Base-by-base conservation (phyloP, 2,888 invertebrate species). In the Scaeva pyrastri region DNA sequence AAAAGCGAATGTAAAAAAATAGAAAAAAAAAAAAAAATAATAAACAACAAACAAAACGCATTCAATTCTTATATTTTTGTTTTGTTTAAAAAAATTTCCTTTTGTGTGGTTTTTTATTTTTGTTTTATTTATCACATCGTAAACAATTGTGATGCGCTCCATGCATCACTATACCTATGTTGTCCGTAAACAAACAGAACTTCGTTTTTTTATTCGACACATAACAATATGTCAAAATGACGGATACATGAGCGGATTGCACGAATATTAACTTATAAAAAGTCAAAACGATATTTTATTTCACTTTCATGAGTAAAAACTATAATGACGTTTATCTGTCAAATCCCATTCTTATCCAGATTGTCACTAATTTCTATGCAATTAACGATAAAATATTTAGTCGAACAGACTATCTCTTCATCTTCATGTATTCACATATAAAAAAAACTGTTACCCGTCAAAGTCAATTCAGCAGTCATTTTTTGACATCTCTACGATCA, bases 91-190 rank as follows among this genome's bases (percentile, higher is more conserved):
- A n/a, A 26, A 48, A 26, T 71, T 70, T 74, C 41, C 56, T 64
- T 78, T 70, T 74, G 56, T 72, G 72, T 73, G 56, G 55, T 80
- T 60, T 14, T 21, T 56, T 56, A 72, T 68, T 77, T 84, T 36
- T n/a, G 64, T 84, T 79, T 79, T 75, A 45, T 85, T 79, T 75
- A 50, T 64, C 41, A 66, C 66, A 11, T 56, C 23, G 14, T 73
- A 60, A 82, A 77, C 68, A 77, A 77, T 77, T 73, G 76, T 39
- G 75, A 75, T 56, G 80, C 76, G 72, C 68, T 62, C 71, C 72
- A 58, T 72, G 71, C 31, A 50, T 62, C 12, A 12, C 14, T 48
- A 31, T 48, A 16, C 3, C n/a, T n/a, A n/a, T n/a, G 31, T 31
- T 31, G 31, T 43, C 55, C 52, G 19, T 55, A 72, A 39, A 36